phyloP scores from a whole-genome alignment of 2,113 vertebrate genomes.

The Coregonus clupeaformis region DNA sequence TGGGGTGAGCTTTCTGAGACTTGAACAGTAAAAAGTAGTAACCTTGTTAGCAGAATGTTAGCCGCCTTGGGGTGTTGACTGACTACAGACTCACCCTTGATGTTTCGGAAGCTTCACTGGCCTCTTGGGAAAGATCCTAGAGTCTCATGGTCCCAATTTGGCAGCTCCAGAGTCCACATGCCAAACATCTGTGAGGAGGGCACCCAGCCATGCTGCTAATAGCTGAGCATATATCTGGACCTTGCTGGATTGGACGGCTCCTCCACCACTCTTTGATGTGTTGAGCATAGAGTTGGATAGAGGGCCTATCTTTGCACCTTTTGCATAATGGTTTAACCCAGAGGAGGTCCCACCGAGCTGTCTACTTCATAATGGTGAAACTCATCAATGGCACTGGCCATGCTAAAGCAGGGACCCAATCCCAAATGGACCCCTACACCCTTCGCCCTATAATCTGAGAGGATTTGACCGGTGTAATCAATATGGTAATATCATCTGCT shows the following conservation, averaged over 20 bases:
- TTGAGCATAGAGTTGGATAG: constrained; percentile 47
- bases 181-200: constrained; percentile 73
- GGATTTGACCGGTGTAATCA: too few relatives aligned
- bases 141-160: constrained; percentile 55
- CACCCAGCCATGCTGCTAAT: constrained; percentile 55
- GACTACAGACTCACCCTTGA: constrained; percentile 41
- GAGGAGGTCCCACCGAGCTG: too few relatives aligned
- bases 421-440: too few relatives aligned
- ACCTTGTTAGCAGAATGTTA: constrained; percentile 6
- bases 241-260: neutral
- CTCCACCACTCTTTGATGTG: constrained; percentile 54
- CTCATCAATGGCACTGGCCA: too few relatives aligned
- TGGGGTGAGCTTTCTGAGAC: neutral
- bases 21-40: neutral
- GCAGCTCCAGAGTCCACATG: constrained; percentile 48
- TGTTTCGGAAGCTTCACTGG: constrained; percentile 32
- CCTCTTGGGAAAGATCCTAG: constrained; percentile 41
- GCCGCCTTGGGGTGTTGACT: neutral
- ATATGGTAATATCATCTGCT: too few relatives aligned
- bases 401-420: too few relatives aligned
- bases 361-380: too few relatives aligned
- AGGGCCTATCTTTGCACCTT: neutral
- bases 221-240: constrained; percentile 48
- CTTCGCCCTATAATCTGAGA: too few relatives aligned
- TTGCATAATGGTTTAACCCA: too few relatives aligned